A percentile compares a stretch with the other conserved stretches of the same genome.
These are phyloP conservation scores for Microctonus aethiopoides DNA, from an alignment of 2,888 invertebrate genomes.

Conservation along the genomic window DNA sequence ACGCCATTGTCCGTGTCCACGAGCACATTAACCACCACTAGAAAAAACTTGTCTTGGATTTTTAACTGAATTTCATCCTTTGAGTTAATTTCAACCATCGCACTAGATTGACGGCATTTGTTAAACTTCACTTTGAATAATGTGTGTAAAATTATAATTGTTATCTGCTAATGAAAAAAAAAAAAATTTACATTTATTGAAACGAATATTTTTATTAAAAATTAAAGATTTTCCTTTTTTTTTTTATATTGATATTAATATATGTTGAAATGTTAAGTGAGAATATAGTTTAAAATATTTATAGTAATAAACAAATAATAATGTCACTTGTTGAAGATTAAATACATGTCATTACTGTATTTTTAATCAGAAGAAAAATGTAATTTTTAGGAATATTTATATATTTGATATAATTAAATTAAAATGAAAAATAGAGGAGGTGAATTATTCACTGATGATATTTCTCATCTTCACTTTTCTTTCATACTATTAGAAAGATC, in stretches of 20 bases:
- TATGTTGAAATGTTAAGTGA: background rate
- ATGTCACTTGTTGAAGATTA: background rate
- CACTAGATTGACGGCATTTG: background rate
- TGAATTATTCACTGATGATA: background rate
- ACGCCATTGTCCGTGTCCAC: background rate
- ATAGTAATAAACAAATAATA: no score
- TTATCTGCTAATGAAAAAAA: no score
- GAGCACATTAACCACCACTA: background rate
- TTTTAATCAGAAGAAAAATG: background rate
- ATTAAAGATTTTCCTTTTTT: no score
- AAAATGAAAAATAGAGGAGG: background rate
- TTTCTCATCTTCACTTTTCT: background rate
- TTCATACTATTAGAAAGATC: conserved; percentile 5
- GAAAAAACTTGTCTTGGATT: background rate
- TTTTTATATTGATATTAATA: no score
- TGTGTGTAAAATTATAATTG: background rate
- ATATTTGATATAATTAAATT: no score
- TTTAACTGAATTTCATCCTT: background rate
- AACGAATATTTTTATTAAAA: no score
- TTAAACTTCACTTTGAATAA: background rate
- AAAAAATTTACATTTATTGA: background rate
- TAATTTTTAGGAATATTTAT: background rate
- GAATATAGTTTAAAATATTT: background rate
- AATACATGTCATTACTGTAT: background rate
- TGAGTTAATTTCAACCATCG: background rate